A percentile compares a stretch with the other conserved stretches of the same genome.
phyloP scores from a whole-genome alignment of 2,888 invertebrate genomes.

The Hydraecia micacea region DNA sequence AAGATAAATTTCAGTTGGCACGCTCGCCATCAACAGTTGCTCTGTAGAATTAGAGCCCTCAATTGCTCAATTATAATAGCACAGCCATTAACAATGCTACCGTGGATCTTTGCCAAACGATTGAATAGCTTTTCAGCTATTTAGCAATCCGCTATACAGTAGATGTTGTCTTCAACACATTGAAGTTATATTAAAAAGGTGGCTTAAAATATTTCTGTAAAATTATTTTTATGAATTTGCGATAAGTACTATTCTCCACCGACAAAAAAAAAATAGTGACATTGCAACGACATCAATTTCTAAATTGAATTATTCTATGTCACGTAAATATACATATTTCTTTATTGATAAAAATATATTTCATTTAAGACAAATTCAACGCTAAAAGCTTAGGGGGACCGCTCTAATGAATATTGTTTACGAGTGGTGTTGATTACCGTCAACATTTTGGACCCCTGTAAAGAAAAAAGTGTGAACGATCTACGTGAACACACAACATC shows the following conservation, averaged over 20 bases:
- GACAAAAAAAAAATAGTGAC: slow-evolving; percentile 66
- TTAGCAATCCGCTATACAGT: slow-evolving; percentile 66
- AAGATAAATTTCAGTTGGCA: slow-evolving; percentile 68
- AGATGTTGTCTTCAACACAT: slow-evolving; percentile 69
- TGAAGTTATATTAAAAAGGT: slow-evolving; percentile 73
- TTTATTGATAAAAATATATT: slow-evolving; percentile 72
- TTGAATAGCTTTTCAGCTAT: slow-evolving; percentile 69
- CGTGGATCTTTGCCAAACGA: slow-evolving; percentile 78
- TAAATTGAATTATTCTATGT: slow-evolving; percentile 68
- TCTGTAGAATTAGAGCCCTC: slow-evolving; percentile 65
- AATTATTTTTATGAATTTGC: slow-evolving; percentile 74
- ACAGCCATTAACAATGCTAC: slow-evolving; percentile 84
- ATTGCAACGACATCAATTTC: slow-evolving; percentile 69
- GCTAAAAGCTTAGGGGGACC: slow-evolving; percentile 73
- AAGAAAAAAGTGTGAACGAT: slow-evolving; percentile 67
- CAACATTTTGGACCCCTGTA: slow-evolving; percentile 56
- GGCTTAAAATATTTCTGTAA: slow-evolving; percentile 81
- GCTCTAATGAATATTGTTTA: slow-evolving; percentile 53
- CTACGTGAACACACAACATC: slow-evolving; percentile 83
- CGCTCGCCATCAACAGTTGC: slow-evolving; percentile 64
- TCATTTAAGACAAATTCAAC: slow-evolving; percentile 68
- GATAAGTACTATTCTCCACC: slow-evolving; percentile 73
- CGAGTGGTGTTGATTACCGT: slow-evolving; percentile 40
- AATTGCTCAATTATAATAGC: slow-evolving; percentile 77
- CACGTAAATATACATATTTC: slow-evolving; percentile 63